Conservation (phyloP, 2,888 invertebrate genomes). For the Leptarthrus brevirostris region DNA sequence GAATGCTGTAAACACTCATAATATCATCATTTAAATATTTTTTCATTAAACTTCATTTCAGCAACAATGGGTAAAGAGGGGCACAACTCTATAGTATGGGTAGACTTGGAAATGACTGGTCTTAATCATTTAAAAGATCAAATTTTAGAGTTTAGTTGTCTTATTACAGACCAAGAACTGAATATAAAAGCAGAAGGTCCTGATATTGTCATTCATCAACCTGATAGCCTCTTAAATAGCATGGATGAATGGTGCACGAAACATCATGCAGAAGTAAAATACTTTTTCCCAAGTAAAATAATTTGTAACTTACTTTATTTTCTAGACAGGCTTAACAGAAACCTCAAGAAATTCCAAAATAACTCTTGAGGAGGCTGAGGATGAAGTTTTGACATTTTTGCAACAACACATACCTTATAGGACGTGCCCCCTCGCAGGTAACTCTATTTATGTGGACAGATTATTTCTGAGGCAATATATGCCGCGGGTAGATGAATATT, state of each 20-base stretch:
- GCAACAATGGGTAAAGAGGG: background rate
- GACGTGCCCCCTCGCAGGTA: conserved; percentile 85
- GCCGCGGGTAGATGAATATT: conserved; percentile 80
- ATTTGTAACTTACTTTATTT: conserved; percentile 59
- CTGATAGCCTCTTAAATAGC: conserved; percentile 74
- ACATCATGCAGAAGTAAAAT: conserved; percentile 79
- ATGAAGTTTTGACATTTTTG: conserved; percentile 78
- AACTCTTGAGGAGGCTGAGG: conserved; percentile 76
- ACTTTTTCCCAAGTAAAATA: too few species aligned
- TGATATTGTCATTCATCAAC: conserved; percentile 81
- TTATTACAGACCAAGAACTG: conserved; percentile 85
- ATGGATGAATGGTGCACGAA: conserved; percentile 89
- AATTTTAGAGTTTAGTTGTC: conserved; percentile 89
- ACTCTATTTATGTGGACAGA: conserved; percentile 87
- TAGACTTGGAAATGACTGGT: conserved; percentile 92
- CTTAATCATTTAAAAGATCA: conserved; percentile 79
- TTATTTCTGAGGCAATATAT: conserved; percentile 84
- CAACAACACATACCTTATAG: conserved; percentile 68
- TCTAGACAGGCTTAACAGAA: conserved; percentile 84
- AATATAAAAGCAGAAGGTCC: conserved; percentile 82
- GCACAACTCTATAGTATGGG: conserved; percentile 73
- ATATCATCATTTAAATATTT: too few species aligned
- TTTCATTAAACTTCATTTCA: too few species aligned
- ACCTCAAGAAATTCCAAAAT: conserved; percentile 77
- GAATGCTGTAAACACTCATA: too few species aligned